Percentiles rank a stretch among this genome's conserved stretches.
Conservation (phyloP, 2,113 vertebrate genomes). For the Sakesphorus luctuosus region DNA sequence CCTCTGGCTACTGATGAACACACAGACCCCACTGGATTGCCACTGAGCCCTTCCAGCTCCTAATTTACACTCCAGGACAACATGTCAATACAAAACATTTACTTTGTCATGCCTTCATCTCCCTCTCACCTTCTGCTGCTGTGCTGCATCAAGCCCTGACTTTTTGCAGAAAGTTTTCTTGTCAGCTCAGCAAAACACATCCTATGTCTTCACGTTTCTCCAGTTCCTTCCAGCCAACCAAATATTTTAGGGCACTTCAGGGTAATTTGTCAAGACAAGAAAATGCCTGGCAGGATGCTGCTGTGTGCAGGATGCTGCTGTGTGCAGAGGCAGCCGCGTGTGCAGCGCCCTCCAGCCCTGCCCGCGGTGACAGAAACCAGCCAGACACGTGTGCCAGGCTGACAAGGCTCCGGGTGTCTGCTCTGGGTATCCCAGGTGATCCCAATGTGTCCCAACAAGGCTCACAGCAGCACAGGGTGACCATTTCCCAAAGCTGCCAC, state of each 20-base stretch:
- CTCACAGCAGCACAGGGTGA: rapidly evolving
- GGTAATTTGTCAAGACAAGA: constrained; percentile 11
- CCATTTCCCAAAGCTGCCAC: background rate
- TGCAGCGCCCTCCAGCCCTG: background rate
- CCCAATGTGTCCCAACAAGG: background rate
- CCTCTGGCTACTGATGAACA: background rate
- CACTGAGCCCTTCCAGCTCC: background rate
- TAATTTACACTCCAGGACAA: background rate
- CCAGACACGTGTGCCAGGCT: background rate
- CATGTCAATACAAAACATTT: background rate
- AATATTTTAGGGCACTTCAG: background rate
- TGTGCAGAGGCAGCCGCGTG: background rate
- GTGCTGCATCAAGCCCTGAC: rapidly evolving
- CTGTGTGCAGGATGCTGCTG: background rate
- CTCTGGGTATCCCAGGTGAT: background rate
- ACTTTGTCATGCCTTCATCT: background rate
- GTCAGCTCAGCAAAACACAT: background rate
- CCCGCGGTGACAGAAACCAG: background rate
- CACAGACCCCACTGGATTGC: background rate
- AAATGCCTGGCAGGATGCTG: background rate
- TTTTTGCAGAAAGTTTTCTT: background rate
- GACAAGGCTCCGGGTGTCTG: background rate
- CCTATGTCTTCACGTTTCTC: background rate
- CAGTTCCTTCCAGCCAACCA: background rate
- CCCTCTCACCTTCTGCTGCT: background rate